phyloP scores from a whole-genome alignment of 1,140 invertebrate species.

The Acyrthosiphon pisum region DNA sequence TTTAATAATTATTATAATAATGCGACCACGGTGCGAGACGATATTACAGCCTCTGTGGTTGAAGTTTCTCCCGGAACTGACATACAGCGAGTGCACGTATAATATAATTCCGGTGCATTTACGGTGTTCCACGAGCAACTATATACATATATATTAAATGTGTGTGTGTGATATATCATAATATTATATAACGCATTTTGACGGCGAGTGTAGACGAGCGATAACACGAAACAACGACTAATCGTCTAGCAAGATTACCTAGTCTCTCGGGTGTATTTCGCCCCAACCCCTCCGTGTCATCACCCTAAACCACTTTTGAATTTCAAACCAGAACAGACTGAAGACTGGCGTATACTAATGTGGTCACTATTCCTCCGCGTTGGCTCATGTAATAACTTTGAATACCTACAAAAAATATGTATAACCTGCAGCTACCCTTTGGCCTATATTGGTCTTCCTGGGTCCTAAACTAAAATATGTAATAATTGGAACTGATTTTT shows the following conservation, averaged over 20 bases:
- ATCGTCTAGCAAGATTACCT: background rate
- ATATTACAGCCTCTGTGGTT: too few species aligned
- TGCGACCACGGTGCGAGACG: too few species aligned
- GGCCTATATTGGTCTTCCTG: background rate
- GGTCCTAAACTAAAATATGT: background rate
- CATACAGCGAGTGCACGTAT: background rate
- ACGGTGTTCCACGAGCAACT: background rate
- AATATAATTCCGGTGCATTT: background rate
- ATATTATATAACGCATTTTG: background rate
- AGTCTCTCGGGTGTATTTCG: background rate
- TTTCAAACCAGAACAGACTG: background rate
- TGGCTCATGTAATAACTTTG: background rate
- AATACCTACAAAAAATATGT: background rate
- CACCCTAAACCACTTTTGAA: too few species aligned
- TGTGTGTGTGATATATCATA: background rate
- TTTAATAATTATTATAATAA: constrained; percentile 1
- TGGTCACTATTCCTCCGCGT: background rate
- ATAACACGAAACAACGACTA: background rate
- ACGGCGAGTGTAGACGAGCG: background rate
- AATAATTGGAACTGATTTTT: background rate
- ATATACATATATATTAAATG: too few species aligned
- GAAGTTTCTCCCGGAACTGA: background rate
- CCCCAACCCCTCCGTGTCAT: background rate
- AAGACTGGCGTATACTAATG: background rate
- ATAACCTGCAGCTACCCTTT: background rate